Evolutionary conservation across 2,113 vertebrate genomes (phyloP).

Genomic region (Microcebus griseorufus): DNA sequence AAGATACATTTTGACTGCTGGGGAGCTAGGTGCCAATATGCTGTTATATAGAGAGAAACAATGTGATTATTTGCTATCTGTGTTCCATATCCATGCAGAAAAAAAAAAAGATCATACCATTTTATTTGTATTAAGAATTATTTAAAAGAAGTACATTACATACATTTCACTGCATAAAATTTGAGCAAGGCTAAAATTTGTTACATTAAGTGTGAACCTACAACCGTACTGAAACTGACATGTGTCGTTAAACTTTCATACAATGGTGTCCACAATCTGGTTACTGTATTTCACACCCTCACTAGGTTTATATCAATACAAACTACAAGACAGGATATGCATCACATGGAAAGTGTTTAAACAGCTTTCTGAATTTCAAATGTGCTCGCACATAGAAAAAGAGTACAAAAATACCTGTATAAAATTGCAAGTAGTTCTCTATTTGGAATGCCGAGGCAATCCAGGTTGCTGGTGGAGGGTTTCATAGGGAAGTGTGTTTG

Average conservation of each 20-base stretch:
- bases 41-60: not conserved
- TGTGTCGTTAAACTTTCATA: not conserved
- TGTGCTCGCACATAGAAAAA: constrained; percentile 77
- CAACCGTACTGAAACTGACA: not conserved
- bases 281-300: not conserved
- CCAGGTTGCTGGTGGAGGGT: not conserved
- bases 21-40: not conserved
- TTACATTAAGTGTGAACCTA: not conserved
- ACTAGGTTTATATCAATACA: not conserved
- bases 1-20: not conserved
- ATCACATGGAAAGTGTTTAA: not conserved
- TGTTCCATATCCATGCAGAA: not conserved
- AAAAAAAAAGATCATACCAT: not conserved
- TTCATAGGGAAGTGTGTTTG: constrained; percentile 7
- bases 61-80: not conserved
- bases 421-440: constrained; percentile 85
- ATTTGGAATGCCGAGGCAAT: constrained; percentile 82
- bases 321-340: not conserved
- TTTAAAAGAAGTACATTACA: constrained; percentile 42
- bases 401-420: constrained; percentile 88
- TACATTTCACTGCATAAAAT: constrained; percentile 30
- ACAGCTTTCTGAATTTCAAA: not conserved
- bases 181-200: not conserved
- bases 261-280: not conserved
- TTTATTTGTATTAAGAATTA: constrained; percentile 55